These are phyloP conservation scores for Puntigrus tetrazona DNA, from an alignment of 2,113 vertebrate genomes.

Conservation along the genomic window DNA sequence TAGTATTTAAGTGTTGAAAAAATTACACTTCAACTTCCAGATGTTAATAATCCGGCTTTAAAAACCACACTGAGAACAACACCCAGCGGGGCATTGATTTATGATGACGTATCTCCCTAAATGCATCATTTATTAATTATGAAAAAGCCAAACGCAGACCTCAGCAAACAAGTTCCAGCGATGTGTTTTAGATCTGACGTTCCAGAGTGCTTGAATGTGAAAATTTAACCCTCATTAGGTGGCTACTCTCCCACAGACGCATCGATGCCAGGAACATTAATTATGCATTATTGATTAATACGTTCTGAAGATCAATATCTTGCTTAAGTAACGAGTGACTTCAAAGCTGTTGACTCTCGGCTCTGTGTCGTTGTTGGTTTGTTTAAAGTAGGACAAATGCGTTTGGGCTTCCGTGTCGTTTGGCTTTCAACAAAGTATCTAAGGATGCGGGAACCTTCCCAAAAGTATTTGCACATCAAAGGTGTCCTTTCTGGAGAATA, in stretches of 20 bases:
- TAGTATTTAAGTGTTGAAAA: not conserved
- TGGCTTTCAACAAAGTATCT: not conserved
- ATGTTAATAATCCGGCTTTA: not conserved
- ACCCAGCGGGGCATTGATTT: not conserved
- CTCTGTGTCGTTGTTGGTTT: not conserved
- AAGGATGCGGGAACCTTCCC: not conserved
- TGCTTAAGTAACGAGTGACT: not conserved
- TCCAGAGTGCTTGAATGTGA: not conserved
- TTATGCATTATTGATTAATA: constrained; percentile 3
- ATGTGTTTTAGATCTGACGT: not conserved
- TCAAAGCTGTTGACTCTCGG: not conserved
- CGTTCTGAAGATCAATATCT: not conserved
- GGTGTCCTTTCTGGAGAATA: not conserved
- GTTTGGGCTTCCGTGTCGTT: not conserved
- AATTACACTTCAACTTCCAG: not conserved
- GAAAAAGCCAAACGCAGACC: not conserved
- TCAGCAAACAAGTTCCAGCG: not conserved
- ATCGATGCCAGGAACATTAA: constrained; percentile 7
- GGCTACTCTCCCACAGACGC: not conserved
- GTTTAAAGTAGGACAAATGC: not conserved
- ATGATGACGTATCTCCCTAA: not conserved
- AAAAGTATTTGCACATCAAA: constrained; percentile 33
- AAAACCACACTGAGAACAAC: not conserved
- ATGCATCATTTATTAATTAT: not conserved
- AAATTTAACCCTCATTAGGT: not conserved